Evolutionary conservation across 1,140 invertebrate species (phyloP).

Genomic region (Metopolophium dirhodum): DNA sequence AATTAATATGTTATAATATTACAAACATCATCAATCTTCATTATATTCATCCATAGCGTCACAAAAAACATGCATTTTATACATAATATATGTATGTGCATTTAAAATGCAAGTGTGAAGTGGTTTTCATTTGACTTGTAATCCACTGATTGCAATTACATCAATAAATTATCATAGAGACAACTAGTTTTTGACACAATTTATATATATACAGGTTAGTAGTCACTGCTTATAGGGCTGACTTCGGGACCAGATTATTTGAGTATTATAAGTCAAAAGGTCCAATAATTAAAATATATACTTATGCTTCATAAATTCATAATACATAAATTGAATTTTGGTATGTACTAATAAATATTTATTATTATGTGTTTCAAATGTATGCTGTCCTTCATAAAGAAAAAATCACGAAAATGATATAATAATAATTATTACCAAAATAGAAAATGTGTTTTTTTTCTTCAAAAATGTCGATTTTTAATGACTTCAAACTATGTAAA

Average conservation of each 20-base stretch:
- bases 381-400: too few species aligned
- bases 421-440: too few species aligned
- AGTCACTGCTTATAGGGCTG: not conserved
- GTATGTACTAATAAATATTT: too few species aligned
- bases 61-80: not conserved
- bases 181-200: not conserved
- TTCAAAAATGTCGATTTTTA: too few species aligned
- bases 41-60: not conserved
- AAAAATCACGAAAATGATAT: too few species aligned
- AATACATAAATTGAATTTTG: too few species aligned
- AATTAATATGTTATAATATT: not conserved
- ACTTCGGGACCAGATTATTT: not conserved
- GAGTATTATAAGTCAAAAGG: too few species aligned
- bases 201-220: not conserved
- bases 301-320: too few species aligned
- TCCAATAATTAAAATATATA: too few species aligned
- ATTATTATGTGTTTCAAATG: too few species aligned
- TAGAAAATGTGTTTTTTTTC: too few species aligned
- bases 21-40: not conserved
- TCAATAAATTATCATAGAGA: not conserved
- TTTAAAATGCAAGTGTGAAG: not conserved
- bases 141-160: not conserved
- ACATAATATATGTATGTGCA: not conserved
- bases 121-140: not conserved
- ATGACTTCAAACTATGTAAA: too few species aligned